phyloP scores from a whole-genome alignment of 2,113 vertebrate genomes.

The Callipepla squamata region DNA sequence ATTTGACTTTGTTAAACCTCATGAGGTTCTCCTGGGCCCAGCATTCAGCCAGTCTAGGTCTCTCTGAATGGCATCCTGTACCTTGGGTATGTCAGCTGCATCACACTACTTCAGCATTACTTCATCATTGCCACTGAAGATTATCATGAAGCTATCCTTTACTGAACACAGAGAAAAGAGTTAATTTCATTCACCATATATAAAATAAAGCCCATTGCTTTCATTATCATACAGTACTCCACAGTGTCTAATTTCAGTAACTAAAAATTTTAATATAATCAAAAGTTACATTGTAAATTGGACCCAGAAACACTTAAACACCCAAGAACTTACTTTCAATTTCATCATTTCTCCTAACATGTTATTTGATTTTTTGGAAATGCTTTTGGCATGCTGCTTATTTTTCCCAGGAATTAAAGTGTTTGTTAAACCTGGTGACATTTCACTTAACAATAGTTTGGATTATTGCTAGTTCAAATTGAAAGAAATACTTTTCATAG shows the following conservation, averaged over 20 bases:
- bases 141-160: slow-evolving; percentile 18
- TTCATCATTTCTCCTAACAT: neutral
- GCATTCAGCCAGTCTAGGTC: no score
- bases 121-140: slow-evolving; percentile 55
- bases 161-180: neutral
- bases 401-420: neutral
- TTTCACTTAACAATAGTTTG: neutral
- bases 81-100: no score
- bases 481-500: neutral
- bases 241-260: neutral
- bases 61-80: no score
- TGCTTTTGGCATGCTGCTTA: neutral
- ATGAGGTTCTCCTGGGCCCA: no score
- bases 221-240: neutral
- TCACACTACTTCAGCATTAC: neutral
- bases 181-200: neutral
- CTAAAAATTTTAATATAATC: neutral
- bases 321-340: neutral
- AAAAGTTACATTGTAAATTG: neutral
- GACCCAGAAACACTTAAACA: neutral
- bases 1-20: no score
- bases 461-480: neutral
- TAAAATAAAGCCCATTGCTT: neutral
- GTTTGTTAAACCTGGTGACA: neutral
- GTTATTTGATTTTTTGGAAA: neutral